Evolutionary conservation across 2,113 vertebrate genomes (phyloP).

Genomic region (Lota lota): DNA sequence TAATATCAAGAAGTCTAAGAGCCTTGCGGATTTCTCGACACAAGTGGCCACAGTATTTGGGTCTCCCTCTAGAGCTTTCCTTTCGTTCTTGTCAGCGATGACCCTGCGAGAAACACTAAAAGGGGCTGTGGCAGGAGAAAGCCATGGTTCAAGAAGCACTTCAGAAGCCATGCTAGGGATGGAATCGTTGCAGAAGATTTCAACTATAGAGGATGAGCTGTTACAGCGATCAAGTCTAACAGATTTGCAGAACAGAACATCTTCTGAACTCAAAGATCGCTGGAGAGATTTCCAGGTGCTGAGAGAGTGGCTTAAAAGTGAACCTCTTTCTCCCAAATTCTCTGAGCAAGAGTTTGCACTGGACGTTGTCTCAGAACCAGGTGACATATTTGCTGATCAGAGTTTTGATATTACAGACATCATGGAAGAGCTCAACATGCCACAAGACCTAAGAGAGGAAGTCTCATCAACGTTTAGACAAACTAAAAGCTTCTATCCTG

Average conservation of each 20-base stretch:
- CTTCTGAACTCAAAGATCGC: conserved; percentile 54
- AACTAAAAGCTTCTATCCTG: conserved; percentile 36
- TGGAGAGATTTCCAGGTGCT: conserved; percentile 68
- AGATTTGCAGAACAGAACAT: conserved; percentile 74
- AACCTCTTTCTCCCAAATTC: conserved; percentile 48
- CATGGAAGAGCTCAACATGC: conserved; percentile 67
- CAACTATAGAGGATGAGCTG: conserved; percentile 72
- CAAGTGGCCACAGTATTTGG: conserved; percentile 67
- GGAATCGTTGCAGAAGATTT: conserved; percentile 79
- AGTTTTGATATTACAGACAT: conserved; percentile 55
- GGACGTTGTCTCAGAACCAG: conserved; percentile 51
- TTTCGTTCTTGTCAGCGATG: conserved; percentile 85
- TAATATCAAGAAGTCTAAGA: conserved; percentile 67
- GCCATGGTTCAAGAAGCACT: conserved; percentile 44
- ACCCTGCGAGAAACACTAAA: conserved; percentile 77
- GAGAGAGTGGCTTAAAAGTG: conserved; percentile 51
- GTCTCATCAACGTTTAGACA: conserved; percentile 53
- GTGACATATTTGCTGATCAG: conserved; percentile 47
- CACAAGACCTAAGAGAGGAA: conserved; percentile 58
- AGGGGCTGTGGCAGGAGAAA: conserved; percentile 45
- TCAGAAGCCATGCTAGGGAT: conserved; percentile 79
- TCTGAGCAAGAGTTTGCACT: conserved; percentile 59
- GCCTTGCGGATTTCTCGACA: conserved; percentile 70
- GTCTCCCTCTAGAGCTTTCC: conserved; percentile 76
- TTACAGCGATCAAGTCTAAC: conserved; percentile 77